Evolutionary conservation across 1,140 invertebrate species (phyloP).

Genomic region (Eubasilissa regina): DNA sequence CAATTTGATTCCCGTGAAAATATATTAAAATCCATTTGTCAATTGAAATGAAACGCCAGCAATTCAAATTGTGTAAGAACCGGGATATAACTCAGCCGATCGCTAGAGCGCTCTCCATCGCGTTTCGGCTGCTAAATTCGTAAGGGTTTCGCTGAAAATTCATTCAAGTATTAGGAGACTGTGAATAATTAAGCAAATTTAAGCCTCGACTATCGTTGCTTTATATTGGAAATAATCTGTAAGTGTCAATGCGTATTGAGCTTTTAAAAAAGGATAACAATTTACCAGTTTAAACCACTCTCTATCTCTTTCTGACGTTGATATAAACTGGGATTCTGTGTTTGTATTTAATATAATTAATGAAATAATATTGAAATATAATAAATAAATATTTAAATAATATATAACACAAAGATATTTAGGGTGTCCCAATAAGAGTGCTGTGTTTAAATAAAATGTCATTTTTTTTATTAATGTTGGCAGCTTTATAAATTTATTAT

Average conservation of each 20-base stretch:
- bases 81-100: conserved; percentile 43
- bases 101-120: conserved; percentile 8
- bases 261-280: neutral
- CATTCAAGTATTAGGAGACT: conserved; percentile 36
- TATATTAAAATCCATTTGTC: conserved; percentile 52
- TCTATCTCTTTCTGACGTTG: too few relatives aligned
- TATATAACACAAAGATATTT: too few relatives aligned
- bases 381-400: too few relatives aligned
- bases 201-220: conserved; percentile 4
- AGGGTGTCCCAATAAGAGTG: too few relatives aligned
- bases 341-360: too few relatives aligned
- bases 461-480: too few relatives aligned
- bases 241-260: conserved; percentile 3
- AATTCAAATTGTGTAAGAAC: conserved; percentile 42
- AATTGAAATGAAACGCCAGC: conserved; percentile 47
- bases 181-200: conserved; percentile 38
- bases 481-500: too few relatives aligned
- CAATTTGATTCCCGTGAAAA: conserved; percentile 24
- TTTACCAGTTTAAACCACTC: too few relatives aligned
- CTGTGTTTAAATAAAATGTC: too few relatives aligned
- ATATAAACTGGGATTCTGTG: too few relatives aligned
- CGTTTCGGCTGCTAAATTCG: neutral
- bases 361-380: too few relatives aligned
- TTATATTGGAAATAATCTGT: conserved; percentile 30
- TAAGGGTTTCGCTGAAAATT: conserved; percentile 8